Base-by-base conservation (phyloP, 2,888 invertebrate genomes). In the Aphelenchoides bicaudatus region DNA sequence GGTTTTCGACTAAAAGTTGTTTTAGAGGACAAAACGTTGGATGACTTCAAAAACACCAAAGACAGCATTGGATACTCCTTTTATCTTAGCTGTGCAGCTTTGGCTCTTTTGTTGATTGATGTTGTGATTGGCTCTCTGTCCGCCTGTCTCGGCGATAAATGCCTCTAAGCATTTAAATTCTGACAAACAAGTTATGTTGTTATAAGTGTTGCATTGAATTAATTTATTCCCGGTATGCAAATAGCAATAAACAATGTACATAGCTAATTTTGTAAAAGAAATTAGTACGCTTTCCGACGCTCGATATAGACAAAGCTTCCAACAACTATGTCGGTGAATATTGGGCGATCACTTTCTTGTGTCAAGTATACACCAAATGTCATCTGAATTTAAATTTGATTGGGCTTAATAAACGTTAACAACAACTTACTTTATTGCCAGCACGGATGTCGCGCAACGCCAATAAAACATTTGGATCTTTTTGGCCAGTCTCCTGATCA, bases 401-500 rank as follows among this genome's bases (percentile, higher is more conserved):
- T 6, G 43, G 25, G 8, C 25, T 19, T 6, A 21, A 6, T 6
- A 10, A 21, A 21, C n/a, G 48, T 21, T 30, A 10, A 47, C 25
- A 6, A 10, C 34, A 10, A n/a, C 34, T n/a, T 10, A 71, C 70
- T 59, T 66, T 65, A 16, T 71, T 62, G 21, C 73, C 68, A 21
- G 62, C 49, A 39, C 76, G 53, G 47, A 70, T 57, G 56, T 75
- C 61, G 3, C 79, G 56, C 25, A 82, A 69, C 2, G 81, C 80
- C 30, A 72, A 51, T 39, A 78, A 53, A 5, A 77, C 47, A 27
- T 79, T 78, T 23, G 76, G 75, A 56, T 77, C 78, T 64, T 77
- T 88, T 66, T 86, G 82, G 0, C 90, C 91, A 1, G 87, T 89
- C 43, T 84, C 82, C 81, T 91, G 93, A 81, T 94, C 88, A 61